These are phyloP conservation scores for Pandemis corylana DNA, from an alignment of 2,888 invertebrate genomes.

Conservation along the genomic window DNA sequence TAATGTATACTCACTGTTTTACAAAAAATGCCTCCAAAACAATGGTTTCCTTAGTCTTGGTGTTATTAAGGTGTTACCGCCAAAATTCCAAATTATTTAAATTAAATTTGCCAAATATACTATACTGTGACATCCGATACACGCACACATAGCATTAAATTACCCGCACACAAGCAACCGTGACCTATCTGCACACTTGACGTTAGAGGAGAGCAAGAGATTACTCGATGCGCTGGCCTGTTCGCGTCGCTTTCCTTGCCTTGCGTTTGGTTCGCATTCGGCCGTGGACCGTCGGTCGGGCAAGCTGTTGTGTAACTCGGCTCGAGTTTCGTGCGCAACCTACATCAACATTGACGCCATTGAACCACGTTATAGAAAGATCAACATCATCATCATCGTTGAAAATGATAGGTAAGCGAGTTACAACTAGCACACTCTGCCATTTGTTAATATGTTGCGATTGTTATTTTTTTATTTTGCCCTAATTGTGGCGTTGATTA, in stretches of 20 bases:
- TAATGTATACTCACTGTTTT: too few species aligned
- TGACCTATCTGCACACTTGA: conserved; percentile 40
- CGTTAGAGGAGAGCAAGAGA: conserved; percentile 43
- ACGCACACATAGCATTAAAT: conserved; percentile 23
- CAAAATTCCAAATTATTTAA: background rate
- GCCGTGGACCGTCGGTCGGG: conserved; percentile 71
- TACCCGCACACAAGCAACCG: conserved; percentile 27
- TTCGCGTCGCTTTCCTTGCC: conserved; percentile 37
- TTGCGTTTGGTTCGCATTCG: conserved; percentile 66
- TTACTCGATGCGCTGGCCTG: conserved; percentile 38
- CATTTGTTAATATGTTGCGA: background rate
- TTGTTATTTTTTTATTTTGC: background rate
- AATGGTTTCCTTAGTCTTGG: background rate
- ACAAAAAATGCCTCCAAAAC: too few species aligned
- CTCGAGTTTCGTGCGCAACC: conserved; percentile 72
- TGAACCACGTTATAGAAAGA: conserved; percentile 64
- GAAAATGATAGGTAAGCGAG: conserved; percentile 79
- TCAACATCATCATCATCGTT: conserved; percentile 64
- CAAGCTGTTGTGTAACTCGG: conserved; percentile 61
- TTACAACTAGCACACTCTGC: conserved; percentile 33
- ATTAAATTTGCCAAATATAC: conserved; percentile 6
- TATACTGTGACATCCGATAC: conserved; percentile 20
- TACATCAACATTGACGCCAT: conserved; percentile 81
- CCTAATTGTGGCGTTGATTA: background rate
- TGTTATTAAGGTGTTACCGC: background rate